These are phyloP conservation scores for Gracilinanus agilis DNA, from an alignment of 2,113 vertebrate species.

Conservation along the genomic window DNA sequence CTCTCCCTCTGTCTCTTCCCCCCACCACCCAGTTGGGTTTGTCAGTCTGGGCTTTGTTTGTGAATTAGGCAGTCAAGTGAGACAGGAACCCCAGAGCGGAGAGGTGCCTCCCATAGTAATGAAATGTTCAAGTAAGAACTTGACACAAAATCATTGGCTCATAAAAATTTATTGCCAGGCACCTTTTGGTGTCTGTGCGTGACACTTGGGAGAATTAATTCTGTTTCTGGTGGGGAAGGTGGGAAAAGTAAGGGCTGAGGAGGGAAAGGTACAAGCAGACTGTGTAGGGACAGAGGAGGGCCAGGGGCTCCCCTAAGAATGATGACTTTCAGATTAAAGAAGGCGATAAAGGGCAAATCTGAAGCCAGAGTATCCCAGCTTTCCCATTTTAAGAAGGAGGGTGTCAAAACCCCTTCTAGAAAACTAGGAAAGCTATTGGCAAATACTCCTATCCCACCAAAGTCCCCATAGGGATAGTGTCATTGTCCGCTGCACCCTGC, in stretches of 20 bases:
- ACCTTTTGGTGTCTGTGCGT: conserved; percentile 2
- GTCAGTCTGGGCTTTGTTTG: conserved; percentile 1
- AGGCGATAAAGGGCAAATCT: background rate
- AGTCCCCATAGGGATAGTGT: background rate
- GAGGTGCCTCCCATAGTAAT: background rate
- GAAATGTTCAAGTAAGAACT: conserved; percentile 27
- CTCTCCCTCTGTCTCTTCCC: background rate
- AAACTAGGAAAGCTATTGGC: background rate
- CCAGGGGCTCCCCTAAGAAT: background rate
- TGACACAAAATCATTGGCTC: conserved; percentile 24
- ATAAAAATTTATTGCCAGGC: conserved; percentile 20
- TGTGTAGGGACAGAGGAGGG: background rate
- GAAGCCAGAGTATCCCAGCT: background rate
- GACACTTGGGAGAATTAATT: conserved; percentile 14
- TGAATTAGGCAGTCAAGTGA: background rate
- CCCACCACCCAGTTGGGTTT: background rate
- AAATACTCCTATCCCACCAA: background rate
- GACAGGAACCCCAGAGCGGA: background rate
- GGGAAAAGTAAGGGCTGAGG: background rate
- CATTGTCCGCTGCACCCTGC: background rate
- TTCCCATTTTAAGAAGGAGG: background rate
- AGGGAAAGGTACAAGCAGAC: background rate
- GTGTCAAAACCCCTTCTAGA: background rate
- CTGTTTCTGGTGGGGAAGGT: background rate
- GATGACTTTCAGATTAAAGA: background rate